Evolutionary conservation across 2,797 vertebrate genomes (phyloP).

Genomic region (Geotrypetes seraphini): DNA sequence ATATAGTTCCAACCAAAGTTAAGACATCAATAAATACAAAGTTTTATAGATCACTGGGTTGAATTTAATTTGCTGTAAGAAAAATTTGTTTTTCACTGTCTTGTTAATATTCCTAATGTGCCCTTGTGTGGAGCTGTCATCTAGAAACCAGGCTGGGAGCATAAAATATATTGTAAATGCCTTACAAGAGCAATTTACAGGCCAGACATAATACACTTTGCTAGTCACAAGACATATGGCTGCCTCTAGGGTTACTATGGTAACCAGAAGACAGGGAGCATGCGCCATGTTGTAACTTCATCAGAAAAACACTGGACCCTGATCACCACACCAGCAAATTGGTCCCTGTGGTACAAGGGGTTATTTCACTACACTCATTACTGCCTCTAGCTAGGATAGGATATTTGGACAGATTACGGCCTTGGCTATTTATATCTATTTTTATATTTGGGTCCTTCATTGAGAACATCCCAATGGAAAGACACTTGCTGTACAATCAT

Average conservation of each 20-base stretch:
- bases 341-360: conserved; percentile 44
- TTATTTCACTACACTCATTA: conserved; percentile 39
- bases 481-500: conserved; percentile 14
- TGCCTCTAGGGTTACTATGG: conserved; percentile 41
- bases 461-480: conserved; percentile 25
- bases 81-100: conserved; percentile 1
- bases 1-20: no score
- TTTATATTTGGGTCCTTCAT: conserved; percentile 24
- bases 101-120: conserved; percentile 11
- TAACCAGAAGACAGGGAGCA: conserved; percentile 38
- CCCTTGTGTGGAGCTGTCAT: conserved; percentile 10
- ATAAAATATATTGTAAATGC: conserved; percentile 37
- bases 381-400: conserved; percentile 21
- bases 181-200: conserved; percentile 32
- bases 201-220: conserved; percentile 22
- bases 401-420: conserved; percentile 32
- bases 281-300: conserved; percentile 41
- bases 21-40: no score
- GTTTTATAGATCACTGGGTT: no score
- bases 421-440: conserved; percentile 34
- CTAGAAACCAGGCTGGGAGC: conserved; percentile 17
- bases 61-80: no score
- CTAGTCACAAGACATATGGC: conserved; percentile 27
- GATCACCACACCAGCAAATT: conserved; percentile 45
- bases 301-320: conserved; percentile 31